These are phyloP conservation scores for Leptura quadrifasciata DNA, from an alignment of 2,888 invertebrate species.

Conservation along the genomic window DNA sequence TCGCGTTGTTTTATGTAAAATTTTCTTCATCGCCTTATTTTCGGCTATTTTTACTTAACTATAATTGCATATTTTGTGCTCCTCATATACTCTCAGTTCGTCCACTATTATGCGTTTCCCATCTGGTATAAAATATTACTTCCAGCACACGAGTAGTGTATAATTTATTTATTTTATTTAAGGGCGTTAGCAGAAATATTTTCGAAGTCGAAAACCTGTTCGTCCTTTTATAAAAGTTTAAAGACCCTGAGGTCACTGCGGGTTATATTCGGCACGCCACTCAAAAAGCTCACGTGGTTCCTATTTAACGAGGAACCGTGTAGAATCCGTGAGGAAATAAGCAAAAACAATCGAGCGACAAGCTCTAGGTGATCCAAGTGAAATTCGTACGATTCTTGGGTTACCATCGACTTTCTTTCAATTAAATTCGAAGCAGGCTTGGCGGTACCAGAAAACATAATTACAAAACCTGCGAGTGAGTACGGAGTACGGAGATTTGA, in stretches of 20 bases:
- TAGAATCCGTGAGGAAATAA: slow-evolving; percentile 10
- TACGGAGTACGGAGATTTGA: not conserved
- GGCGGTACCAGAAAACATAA: not conserved
- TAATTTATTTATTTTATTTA: slow-evolving; percentile 64
- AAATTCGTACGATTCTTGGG: not conserved
- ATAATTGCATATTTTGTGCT: no score
- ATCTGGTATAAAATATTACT: slow-evolving; percentile 43
- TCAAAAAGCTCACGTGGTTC: slow-evolving; percentile 48
- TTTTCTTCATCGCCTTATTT: no score
- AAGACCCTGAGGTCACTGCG: slow-evolving; percentile 61
- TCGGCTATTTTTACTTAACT: no score
- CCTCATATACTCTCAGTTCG: not conserved
- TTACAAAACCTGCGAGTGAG: not conserved
- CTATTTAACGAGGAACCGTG: slow-evolving; percentile 44
- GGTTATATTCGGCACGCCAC: slow-evolving; percentile 47
- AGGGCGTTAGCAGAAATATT: slow-evolving; percentile 67
- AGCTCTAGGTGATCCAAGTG: not conserved
- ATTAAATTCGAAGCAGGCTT: not conserved
- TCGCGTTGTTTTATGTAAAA: no score
- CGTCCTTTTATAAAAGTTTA: slow-evolving; percentile 67
- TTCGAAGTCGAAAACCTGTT: slow-evolving; percentile 66
- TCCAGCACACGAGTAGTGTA: slow-evolving; percentile 46
- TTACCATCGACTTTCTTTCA: not conserved
- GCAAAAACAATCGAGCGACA: not conserved
- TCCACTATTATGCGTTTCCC: not conserved